phyloP scores from a whole-genome alignment of 2,888 invertebrate species.

The Prosopocoilus inquinatus region DNA sequence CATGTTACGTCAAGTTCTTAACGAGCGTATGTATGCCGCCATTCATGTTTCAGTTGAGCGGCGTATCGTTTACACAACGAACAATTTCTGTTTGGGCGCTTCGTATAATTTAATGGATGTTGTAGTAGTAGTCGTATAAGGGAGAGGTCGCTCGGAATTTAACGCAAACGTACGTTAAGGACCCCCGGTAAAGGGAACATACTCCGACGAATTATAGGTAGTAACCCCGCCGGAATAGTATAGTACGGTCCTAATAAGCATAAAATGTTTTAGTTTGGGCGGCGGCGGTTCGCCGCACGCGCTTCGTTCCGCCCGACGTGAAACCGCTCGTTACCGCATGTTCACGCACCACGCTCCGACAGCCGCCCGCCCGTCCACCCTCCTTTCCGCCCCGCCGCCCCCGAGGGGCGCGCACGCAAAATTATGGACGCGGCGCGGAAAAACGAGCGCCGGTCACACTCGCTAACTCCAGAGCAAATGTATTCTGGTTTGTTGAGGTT shows the following conservation, averaged over 20 bases:
- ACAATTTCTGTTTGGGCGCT: no score
- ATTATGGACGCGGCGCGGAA: background rate
- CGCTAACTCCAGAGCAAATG: background rate
- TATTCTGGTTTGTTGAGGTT: constrained; percentile 4
- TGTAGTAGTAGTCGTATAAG: no score
- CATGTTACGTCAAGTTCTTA: no score
- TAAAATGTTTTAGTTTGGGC: constrained; percentile 9
- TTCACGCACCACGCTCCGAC: constrained; percentile 35
- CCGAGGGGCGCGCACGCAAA: background rate
- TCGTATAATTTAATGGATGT: no score
- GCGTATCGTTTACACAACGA: no score
- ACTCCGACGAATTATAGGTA: background rate
- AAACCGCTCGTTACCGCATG: constrained; percentile 35
- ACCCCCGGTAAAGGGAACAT: background rate
- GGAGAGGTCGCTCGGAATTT: constrained; percentile 1
- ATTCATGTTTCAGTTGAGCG: no score
- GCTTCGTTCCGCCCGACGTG: constrained; percentile 18
- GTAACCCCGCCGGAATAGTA: background rate
- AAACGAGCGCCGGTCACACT: background rate
- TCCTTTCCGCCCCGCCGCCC: background rate
- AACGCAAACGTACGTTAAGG: constrained; percentile 12
- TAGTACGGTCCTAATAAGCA: constrained; percentile 7
- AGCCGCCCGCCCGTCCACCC: constrained; percentile 21
- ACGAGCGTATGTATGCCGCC: no score
- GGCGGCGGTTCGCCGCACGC: background rate